Evolutionary conservation across 1,140 invertebrate species (phyloP).

Genomic region (Fopius arisanus): DNA sequence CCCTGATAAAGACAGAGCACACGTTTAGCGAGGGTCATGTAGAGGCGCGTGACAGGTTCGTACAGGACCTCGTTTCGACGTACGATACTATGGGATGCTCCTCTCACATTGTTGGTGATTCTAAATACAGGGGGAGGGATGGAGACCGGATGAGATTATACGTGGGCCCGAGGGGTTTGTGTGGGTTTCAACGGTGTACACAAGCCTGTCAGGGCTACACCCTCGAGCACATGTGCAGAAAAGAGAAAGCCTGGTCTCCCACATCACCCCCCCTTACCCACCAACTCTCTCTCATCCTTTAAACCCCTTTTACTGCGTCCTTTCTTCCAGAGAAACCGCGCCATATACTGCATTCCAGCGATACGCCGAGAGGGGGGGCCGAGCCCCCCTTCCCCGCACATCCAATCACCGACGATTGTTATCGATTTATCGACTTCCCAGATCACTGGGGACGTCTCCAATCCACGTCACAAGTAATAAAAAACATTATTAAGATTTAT

Average conservation of each 20-base stretch:
- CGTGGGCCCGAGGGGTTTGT: conserved; percentile 17
- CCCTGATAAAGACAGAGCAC: conserved; percentile 12
- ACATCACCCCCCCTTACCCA: conserved; percentile 39
- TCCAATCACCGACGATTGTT: too few relatives aligned
- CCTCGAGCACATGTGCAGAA: conserved; percentile 23
- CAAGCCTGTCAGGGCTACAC: not conserved
- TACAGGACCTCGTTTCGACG: conserved; percentile 36
- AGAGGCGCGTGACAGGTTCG: conserved; percentile 38
- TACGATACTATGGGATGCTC: conserved; percentile 22
- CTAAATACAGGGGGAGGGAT: conserved; percentile 13
- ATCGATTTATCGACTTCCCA: too few relatives aligned
- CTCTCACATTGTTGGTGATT: conserved; percentile 23
- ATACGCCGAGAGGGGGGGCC: not conserved
- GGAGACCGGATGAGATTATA: conserved; percentile 26
- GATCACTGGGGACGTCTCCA: too few relatives aligned
- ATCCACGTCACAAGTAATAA: too few relatives aligned
- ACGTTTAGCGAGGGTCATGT: conserved; percentile 24
- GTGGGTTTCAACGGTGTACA: conserved; percentile 6
- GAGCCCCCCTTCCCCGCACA: too few relatives aligned
- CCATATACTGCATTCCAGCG: not conserved
- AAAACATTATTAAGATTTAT: too few relatives aligned
- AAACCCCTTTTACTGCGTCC: conserved; percentile 31
- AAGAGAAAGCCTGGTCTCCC: conserved; percentile 35
- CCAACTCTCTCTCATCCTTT: conserved; percentile 36
- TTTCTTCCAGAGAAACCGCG: not conserved